Conservation (phyloP, 2,888 invertebrate genomes). For the Ethmia dodecea region DNA sequence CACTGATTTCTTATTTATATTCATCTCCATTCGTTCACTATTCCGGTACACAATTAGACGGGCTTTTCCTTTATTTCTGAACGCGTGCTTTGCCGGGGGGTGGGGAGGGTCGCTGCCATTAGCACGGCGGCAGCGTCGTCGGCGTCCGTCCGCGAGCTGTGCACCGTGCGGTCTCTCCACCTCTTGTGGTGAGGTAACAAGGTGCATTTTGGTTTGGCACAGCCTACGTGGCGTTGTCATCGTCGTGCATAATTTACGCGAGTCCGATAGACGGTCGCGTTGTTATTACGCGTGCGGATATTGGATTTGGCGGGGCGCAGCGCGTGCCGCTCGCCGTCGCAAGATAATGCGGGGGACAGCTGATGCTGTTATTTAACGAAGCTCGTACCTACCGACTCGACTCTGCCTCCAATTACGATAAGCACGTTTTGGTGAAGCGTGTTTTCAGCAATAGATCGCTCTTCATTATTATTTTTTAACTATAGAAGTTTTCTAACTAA, state of each 20-base stretch:
- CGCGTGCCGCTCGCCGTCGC: conserved; percentile 44
- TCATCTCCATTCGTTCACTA: conserved; percentile 37
- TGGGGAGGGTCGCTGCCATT: conserved; percentile 44
- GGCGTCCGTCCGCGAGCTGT: conserved; percentile 48
- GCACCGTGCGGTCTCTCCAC: conserved; percentile 16
- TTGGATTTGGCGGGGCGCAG: conserved; percentile 61
- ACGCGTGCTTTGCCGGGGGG: conserved; percentile 45
- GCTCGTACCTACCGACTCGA: conserved; percentile 11
- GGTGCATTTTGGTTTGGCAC: conserved; percentile 23
- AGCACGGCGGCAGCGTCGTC: conserved; percentile 55
- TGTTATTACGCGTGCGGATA: conserved; percentile 74
- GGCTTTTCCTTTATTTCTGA: conserved; percentile 56
- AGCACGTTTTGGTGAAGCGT: conserved; percentile 3
- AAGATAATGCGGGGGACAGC: conserved; percentile 33
- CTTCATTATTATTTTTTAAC: too few species aligned
- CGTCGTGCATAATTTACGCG: conserved; percentile 73
- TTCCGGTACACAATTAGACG: conserved; percentile 51
- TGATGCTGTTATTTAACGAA: conserved; percentile 18
- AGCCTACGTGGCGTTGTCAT: conserved; percentile 24
- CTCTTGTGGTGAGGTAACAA: conserved; percentile 22
- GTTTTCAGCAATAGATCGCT: too few species aligned
- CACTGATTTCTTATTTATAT: conserved; percentile 28
- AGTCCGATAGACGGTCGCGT: conserved; percentile 71
- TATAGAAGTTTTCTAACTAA: too few species aligned
- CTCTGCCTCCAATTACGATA: conserved; percentile 7